phyloP scores from a whole-genome alignment of 2,888 invertebrate species.

The Ceriagrion tenellum region DNA sequence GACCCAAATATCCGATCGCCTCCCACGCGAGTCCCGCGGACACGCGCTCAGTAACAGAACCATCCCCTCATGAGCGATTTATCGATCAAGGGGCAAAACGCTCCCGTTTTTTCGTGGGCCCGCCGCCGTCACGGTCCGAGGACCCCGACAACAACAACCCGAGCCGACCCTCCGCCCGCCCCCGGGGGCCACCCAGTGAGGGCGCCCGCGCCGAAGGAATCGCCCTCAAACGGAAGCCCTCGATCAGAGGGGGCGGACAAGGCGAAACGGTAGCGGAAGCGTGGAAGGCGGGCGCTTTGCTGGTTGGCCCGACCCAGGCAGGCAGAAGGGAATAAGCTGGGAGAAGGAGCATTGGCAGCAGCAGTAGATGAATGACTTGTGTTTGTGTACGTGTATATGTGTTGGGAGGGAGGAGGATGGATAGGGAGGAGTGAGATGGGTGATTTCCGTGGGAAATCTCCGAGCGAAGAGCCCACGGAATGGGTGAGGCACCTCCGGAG shows the following conservation, averaged over 20 bases:
- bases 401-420: not conserved
- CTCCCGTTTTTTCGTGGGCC: slow-evolving; percentile 8
- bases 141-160: not conserved
- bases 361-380: not conserved
- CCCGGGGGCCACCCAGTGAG: slow-evolving; percentile 12
- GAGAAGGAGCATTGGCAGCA: not conserved
- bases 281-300: not conserved
- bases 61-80: not conserved
- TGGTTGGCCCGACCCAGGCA: not conserved
- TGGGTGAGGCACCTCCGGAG: slow-evolving; percentile 28
- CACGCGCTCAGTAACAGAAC: not conserved
- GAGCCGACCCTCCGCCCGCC: not conserved
- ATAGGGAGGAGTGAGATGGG: not conserved
- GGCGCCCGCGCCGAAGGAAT: not conserved
- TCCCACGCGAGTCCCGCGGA: not conserved
- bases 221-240: slow-evolving; percentile 44
- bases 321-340: not conserved
- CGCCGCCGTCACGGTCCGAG: slow-evolving; percentile 26
- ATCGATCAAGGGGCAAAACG: not conserved
- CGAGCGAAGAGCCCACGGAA: not conserved
- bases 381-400: not conserved
- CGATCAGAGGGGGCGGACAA: not conserved
- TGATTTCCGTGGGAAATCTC: slow-evolving; percentile 59
- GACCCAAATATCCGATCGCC: not conserved
- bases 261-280: slow-evolving; percentile 7